Evolutionary conservation across 2,113 vertebrate species (phyloP).

Genomic region (Dasyornis broadbenti): DNA sequence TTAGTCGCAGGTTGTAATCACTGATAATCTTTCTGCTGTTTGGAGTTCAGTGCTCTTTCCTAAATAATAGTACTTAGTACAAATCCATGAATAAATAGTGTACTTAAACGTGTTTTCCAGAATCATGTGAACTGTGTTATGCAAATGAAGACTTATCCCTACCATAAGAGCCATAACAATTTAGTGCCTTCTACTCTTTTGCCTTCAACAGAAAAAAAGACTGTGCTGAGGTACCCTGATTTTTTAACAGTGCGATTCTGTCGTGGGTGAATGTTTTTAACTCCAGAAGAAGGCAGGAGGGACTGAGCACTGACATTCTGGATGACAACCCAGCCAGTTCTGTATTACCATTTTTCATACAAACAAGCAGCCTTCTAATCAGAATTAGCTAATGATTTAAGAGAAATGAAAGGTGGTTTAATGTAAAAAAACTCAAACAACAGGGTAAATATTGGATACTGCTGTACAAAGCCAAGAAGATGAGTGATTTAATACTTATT

Average conservation of each 20-base stretch:
- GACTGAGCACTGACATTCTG: background rate
- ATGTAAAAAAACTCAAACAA: background rate
- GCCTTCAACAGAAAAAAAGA: background rate
- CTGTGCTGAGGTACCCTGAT: background rate
- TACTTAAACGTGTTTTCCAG: background rate
- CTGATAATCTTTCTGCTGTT: background rate
- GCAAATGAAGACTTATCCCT: background rate
- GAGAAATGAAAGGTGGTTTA: background rate
- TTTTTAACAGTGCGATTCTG: background rate
- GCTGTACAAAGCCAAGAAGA: background rate
- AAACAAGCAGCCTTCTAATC: background rate
- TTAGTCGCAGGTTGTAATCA: background rate
- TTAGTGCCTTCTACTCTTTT: background rate
- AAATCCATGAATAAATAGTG: background rate
- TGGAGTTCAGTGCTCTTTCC: background rate
- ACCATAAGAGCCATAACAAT: background rate
- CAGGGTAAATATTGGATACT: background rate
- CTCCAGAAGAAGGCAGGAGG: background rate
- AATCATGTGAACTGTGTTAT: background rate
- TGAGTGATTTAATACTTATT: background rate
- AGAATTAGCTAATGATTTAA: background rate
- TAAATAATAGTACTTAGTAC: background rate
- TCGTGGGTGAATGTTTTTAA: background rate
- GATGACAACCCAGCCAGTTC: background rate
- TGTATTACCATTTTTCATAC: background rate